Conservation (phyloP, 2,113 vertebrate species). For the Brienomyrus brachyistius region DNA sequence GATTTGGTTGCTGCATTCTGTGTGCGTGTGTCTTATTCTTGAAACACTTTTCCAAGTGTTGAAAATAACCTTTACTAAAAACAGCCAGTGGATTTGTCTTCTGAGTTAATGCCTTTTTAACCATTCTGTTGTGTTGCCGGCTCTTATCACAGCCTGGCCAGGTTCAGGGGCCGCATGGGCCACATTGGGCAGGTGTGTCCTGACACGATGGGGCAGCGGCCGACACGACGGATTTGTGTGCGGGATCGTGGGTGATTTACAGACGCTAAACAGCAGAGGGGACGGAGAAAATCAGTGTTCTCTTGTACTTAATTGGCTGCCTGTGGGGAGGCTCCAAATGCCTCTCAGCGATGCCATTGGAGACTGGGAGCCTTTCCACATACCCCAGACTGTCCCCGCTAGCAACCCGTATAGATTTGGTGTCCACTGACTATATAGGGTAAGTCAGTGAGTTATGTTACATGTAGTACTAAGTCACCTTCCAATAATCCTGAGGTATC, state of each 20-base stretch:
- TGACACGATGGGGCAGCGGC: too few relatives aligned
- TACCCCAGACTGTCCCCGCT: not conserved
- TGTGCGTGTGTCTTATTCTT: not conserved
- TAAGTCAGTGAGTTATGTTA: conserved; percentile 16
- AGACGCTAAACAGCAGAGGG: conserved; percentile 25
- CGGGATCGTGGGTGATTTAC: not conserved
- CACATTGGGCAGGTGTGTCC: not conserved
- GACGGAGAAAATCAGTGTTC: conserved; percentile 23
- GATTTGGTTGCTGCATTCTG: not conserved
- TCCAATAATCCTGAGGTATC: conserved; percentile 9
- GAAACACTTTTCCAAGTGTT: not conserved
- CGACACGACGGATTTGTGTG: too few relatives aligned
- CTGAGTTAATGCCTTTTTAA: not conserved
- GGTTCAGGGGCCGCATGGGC: too few relatives aligned
- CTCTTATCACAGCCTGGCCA: not conserved
- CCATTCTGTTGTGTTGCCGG: not conserved
- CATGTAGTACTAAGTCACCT: conserved; percentile 19
- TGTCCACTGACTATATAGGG: conserved; percentile 21
- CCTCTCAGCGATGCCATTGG: conserved; percentile 23
- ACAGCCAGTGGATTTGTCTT: not conserved
- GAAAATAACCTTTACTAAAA: not conserved
- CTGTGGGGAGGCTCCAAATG: conserved; percentile 27
- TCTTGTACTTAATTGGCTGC: conserved; percentile 31
- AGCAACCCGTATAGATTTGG: conserved; percentile 11
- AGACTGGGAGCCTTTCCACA: conserved; percentile 19